A percentile compares a stretch with the other conserved stretches of the same genome.
These are phyloP conservation scores for Ptychodera flava DNA, from an alignment of 35 echinoderm and acorn worm genomes.

Conservation along the genomic window DNA sequence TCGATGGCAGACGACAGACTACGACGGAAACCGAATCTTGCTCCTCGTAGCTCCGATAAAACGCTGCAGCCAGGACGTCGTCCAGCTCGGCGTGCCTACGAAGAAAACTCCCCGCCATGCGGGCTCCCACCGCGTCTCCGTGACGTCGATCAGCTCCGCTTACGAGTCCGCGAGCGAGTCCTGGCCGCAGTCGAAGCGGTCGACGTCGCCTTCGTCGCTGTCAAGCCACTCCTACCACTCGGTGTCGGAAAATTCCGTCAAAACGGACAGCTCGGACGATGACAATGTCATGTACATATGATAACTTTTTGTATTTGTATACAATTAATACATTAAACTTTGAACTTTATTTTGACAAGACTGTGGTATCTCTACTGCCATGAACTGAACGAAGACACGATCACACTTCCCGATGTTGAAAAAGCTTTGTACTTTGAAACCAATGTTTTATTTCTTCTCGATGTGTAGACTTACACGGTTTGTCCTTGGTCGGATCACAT, in stretches of 20 bases:
- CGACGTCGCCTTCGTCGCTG: neutral
- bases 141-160: neutral
- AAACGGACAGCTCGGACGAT: neutral
- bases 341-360: too few relatives aligned
- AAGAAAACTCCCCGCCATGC: neutral
- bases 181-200: neutral
- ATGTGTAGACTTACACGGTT: too few relatives aligned
- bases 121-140: neutral
- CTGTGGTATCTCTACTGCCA: too few relatives aligned
- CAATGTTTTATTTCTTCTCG: too few relatives aligned
- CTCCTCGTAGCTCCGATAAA: neutral
- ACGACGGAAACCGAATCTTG: conserved; percentile 52
- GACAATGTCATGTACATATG: neutral
- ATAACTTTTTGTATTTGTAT: neutral
- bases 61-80: neutral
- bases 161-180: neutral
- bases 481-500: too few relatives aligned
- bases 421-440: too few relatives aligned
- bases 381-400: too few relatives aligned
- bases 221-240: neutral
- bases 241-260: neutral
- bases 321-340: too few relatives aligned
- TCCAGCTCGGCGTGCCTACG: neutral
- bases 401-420: too few relatives aligned
- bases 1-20: conserved; percentile 57